Conservation (phyloP, 2,113 vertebrate genomes). For the Neogobius melanostomus region DNA sequence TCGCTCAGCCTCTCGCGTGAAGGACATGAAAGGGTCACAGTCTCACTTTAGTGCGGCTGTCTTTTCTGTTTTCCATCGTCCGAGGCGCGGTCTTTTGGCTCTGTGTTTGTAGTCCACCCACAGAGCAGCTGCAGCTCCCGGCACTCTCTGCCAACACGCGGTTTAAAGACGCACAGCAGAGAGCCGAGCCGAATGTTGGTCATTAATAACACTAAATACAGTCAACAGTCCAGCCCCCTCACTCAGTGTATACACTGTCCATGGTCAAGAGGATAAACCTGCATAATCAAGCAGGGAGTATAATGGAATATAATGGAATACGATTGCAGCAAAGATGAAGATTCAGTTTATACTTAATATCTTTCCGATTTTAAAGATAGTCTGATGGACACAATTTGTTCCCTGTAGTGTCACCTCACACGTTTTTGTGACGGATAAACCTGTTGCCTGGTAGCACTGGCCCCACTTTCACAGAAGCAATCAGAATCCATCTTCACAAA, state of each 20-base stretch:
- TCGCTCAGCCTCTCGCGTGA: slow-evolving; percentile 36
- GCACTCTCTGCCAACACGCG: slow-evolving; percentile 38
- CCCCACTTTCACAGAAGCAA: slow-evolving; percentile 21
- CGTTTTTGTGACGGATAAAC: neutral
- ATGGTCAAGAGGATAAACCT: neutral
- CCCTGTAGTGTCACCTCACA: too few relatives aligned
- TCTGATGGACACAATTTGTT: too few relatives aligned
- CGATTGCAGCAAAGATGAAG: too few relatives aligned
- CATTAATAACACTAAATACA: neutral
- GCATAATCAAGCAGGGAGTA: neutral
- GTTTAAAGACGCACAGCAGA: slow-evolving; percentile 28
- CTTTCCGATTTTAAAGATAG: too few relatives aligned
- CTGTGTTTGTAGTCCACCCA: slow-evolving; percentile 34
- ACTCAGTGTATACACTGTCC: neutral
- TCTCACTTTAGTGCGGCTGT: slow-evolving; percentile 43
- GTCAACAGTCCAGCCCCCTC: neutral
- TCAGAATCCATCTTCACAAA: slow-evolving; percentile 35
- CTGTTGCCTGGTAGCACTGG: neutral
- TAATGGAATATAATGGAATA: too few relatives aligned
- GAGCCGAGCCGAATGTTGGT: slow-evolving; percentile 10
- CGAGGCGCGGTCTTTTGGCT: slow-evolving; percentile 42
- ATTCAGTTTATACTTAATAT: too few relatives aligned
- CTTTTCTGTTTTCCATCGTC: slow-evolving; percentile 58
- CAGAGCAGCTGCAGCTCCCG: slow-evolving; percentile 22
- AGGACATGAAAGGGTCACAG: slow-evolving; percentile 51